phyloP scores from a whole-genome alignment of 2,888 invertebrate genomes.

The Caenorhabditis plicata region DNA sequence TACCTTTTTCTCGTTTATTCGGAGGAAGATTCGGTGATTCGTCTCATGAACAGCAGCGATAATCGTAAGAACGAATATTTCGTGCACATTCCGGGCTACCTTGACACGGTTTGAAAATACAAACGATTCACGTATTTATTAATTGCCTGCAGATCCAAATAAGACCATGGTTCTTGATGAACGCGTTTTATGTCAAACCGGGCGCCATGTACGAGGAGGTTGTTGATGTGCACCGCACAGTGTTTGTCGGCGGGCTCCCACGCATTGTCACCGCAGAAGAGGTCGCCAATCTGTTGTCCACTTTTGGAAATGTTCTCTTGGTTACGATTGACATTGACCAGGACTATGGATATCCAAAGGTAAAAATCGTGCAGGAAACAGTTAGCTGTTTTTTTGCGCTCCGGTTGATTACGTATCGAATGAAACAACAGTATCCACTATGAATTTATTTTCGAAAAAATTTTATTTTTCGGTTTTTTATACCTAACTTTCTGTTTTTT shows the following conservation, averaged over 20 bases:
- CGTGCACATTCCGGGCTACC: constrained; percentile 9
- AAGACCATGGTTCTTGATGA: constrained; percentile 29
- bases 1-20: constrained; percentile 31
- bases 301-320: constrained; percentile 23
- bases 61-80: constrained; percentile 16
- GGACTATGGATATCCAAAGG: constrained; percentile 33
- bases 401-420: too few species aligned
- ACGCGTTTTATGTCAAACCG: constrained; percentile 14
- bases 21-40: constrained; percentile 19
- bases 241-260: constrained; percentile 35
- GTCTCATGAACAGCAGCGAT: constrained; percentile 18
- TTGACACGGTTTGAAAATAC: neutral
- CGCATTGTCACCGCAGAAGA: constrained; percentile 29
- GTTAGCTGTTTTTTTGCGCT: too few species aligned
- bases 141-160: constrained; percentile 19
- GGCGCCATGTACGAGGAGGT: neutral
- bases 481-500: too few species aligned
- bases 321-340: constrained; percentile 35
- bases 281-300: constrained; percentile 14
- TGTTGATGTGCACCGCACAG: constrained; percentile 28
- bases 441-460: too few species aligned
- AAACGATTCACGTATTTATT: neutral
- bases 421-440: too few species aligned
- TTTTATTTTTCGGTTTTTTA: too few species aligned
- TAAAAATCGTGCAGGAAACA: neutral